Percentiles rank a stretch among this genome's conserved stretches.
Conservation (phyloP, 2,113 vertebrate species). For the Nycticryphes semicollaris region DNA sequence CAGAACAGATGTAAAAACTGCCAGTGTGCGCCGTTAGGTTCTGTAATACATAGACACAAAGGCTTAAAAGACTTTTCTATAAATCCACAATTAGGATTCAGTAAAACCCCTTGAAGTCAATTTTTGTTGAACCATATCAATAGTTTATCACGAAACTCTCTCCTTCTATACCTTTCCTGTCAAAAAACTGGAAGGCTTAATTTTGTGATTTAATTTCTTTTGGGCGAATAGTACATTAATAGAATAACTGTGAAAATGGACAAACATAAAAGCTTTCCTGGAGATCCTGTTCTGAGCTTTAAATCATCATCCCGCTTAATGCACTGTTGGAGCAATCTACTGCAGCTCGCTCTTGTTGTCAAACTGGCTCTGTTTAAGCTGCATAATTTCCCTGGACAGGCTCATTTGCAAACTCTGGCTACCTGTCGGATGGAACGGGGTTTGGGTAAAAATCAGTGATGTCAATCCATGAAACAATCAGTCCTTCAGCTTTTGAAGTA, state of each 20-base stretch:
- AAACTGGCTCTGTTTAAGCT: not conserved
- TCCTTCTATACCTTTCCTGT: not conserved
- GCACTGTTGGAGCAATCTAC: not conserved
- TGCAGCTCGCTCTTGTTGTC: not conserved
- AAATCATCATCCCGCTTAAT: constrained; percentile 43
- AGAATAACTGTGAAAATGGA: constrained; percentile 16
- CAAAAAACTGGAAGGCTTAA: not conserved
- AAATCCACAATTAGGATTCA: constrained; percentile 42
- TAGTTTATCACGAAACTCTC: constrained; percentile 12
- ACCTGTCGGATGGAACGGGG: not conserved
- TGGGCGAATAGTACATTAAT: not conserved
- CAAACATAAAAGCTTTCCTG: constrained; percentile 33
- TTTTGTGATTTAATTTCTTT: constrained; percentile 28
- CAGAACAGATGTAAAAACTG: constrained; percentile 32
- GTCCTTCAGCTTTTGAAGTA: not conserved
- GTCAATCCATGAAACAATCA: not conserved
- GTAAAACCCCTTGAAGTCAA: constrained; percentile 26
- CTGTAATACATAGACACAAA: constrained; percentile 6
- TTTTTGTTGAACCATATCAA: not conserved
- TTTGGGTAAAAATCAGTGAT: constrained; percentile 18
- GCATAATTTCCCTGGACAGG: constrained; percentile 8
- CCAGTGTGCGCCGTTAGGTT: not conserved
- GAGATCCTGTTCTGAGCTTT: not conserved
- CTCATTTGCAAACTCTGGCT: not conserved
- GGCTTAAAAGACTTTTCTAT: constrained; percentile 27